Base-by-base conservation (phyloP, 2,113 vertebrate species). In the Zingel zingel region DNA sequence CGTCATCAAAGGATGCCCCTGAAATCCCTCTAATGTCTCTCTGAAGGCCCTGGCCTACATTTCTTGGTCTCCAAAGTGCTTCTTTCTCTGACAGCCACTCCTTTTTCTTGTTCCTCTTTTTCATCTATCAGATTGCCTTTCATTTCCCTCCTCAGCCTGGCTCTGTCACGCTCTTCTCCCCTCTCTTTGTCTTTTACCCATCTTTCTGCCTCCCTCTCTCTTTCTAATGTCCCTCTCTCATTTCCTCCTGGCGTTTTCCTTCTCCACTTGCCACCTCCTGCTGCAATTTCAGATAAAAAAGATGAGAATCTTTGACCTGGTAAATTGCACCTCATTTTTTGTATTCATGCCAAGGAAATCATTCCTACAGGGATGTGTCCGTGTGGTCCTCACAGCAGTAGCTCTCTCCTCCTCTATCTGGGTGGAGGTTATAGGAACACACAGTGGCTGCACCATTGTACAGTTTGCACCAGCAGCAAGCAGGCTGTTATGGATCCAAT, bases 281-380 rank as follows among this genome's bases (percentile, higher is more conserved):
- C 77, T 79, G 45, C 80, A 88, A 86, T 90, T 85, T 88, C 62
- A 68, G 54, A 77, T 84, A 73, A 73, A 58, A 23, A 45, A 64
- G 21, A 15, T 30, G 48, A 51, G 9, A 69, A 80, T 71, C 71
- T 86, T 70, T 84, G 70, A 86, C 86, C 86, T 86, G 85, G 70
- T 69, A 88, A 89, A 94, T 88, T 89, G 81, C 84, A 74, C 81
- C 86, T 87, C 88, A 77, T 89, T 77, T 85, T 91, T 82, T 91
- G 87, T 84, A 88, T 93, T 87, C 91, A 82, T 81, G 87, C 82
- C 82, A 88, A 86, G 79, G 53, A 82, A 85, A 85, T 87, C 77
- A 58, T 71, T 86, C 69, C 82, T 50, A 59, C 74, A 25, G 77
- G 18, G 45, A 61, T 54, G 69, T 74, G 76, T 76, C 63, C 81